Base-by-base conservation (phyloP, 2,888 invertebrate genomes). In the Nycteola revayana region DNA sequence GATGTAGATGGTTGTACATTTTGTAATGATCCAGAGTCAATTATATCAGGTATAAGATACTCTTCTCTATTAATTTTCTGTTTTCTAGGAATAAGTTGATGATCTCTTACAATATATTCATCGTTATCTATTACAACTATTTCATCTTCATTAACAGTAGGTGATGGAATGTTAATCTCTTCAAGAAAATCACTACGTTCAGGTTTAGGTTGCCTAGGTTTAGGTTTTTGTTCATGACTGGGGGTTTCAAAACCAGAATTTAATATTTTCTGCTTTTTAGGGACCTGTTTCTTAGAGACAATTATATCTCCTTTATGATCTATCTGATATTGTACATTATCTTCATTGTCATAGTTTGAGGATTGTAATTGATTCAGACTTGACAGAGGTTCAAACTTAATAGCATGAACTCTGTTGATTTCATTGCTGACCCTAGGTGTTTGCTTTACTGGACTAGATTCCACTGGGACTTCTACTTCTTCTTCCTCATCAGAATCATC, bases 91-190 rank as follows among this genome's bases (percentile, higher is more conserved):
- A 81, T 68, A 23, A 86, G 68, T 46, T 82, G 73, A 57, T 83
- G 67, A 44, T 82, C 66, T 52, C 65, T 78, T 51, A 91, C 67
- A 38, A 92, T 79, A 57, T 90, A 92, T 68, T 92, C 91, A 58
- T 85, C 88, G 25, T 92, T 90, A 54, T 92, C 92, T 39, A 92
- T 79, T 9, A 92, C 77, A 25, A 92, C 74, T 48, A 82, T 68
- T 55, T 82, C 79, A 44, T 66, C 52, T 21, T 58, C 52, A 36
- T 46, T 56, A 25, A 54, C 42, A 29, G 57, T 44, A 36, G 33
- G 28, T 25, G 55, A 42, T 28, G 55, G 33, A 25, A 54, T 45
- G 43, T 50, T 50, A 1, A 49, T 49, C 28, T 76, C 69, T 58
- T 70, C 70, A 42, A 65, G 43, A 38, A 57, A 66, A 33, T 79